phyloP scores from a whole-genome alignment of 2,797 vertebrate species.

The Danio tinwini region DNA sequence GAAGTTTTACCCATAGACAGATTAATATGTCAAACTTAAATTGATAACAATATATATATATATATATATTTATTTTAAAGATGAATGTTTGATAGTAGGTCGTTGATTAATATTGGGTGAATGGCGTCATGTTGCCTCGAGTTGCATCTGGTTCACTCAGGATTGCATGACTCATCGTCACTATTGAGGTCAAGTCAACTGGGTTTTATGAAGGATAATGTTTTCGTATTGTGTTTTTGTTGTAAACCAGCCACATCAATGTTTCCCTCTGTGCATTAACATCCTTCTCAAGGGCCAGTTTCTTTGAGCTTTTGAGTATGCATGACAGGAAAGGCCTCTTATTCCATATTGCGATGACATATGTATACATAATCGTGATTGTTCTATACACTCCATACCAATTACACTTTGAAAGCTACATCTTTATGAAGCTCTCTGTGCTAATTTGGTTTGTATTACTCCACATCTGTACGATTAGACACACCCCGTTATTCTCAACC shows the following conservation, averaged over 20 bases:
- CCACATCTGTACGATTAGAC: neutral
- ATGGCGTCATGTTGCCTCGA: neutral
- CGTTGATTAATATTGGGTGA: neutral
- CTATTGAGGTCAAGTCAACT: slow-evolving; percentile 23
- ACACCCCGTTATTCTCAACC: slow-evolving; percentile 5
- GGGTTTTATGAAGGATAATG: slow-evolving; percentile 4
- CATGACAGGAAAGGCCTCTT: neutral
- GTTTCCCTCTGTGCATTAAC: neutral
- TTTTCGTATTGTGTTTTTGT: neutral
- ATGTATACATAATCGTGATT: too few relatives aligned
- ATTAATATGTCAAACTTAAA: neutral
- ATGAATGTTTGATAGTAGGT: neutral
- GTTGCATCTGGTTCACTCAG: slow-evolving; percentile 7
- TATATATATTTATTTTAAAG: neutral
- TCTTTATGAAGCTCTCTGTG: neutral
- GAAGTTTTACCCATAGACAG: neutral
- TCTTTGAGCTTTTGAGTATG: too few relatives aligned
- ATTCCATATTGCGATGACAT: neutral
- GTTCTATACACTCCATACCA: neutral
- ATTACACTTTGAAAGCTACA: neutral
- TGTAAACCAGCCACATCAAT: neutral
- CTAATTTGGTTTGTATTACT: neutral
- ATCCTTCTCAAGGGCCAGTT: neutral
- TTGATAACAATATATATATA: neutral
- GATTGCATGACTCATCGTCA: slow-evolving; percentile 32